Percentiles rank a stretch among this genome's conserved stretches.
phyloP scores from a whole-genome alignment of 2,113 vertebrate genomes.

The Oryzias woworae region DNA sequence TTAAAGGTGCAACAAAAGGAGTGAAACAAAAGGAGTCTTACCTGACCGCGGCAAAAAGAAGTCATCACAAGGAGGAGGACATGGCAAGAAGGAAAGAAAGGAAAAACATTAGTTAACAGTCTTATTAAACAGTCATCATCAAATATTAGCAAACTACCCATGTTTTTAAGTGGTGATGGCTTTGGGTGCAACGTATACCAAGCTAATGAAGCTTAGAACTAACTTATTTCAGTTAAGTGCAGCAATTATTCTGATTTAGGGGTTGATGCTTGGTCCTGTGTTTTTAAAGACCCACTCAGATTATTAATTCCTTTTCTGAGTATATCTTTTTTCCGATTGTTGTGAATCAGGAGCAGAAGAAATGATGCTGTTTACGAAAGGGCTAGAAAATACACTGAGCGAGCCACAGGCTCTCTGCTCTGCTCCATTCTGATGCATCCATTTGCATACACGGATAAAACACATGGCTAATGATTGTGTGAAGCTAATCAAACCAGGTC shows the following conservation, averaged over 20 bases:
- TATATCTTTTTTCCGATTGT: too few relatives aligned
- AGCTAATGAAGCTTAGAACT: conserved; percentile 65
- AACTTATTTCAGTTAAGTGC: conserved; percentile 69
- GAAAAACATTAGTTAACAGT: neutral
- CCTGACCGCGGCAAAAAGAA: conserved; percentile 49
- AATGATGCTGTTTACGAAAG: too few relatives aligned
- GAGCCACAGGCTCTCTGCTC: too few relatives aligned
- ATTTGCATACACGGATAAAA: too few relatives aligned
- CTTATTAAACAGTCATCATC: conserved; percentile 50
- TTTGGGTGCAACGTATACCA: conserved; percentile 36
- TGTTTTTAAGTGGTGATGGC: conserved; percentile 43
- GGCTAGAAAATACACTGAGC: too few relatives aligned
- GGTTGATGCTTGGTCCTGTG: conserved; percentile 3
- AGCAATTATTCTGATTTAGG: conserved; percentile 61
- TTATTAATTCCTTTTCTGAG: too few relatives aligned
- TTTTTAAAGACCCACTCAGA: too few relatives aligned
- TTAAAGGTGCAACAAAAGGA: conserved; percentile 30
- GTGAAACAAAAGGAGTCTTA: conserved; percentile 43
- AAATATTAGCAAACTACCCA: conserved; percentile 51
- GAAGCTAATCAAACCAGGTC: too few relatives aligned
- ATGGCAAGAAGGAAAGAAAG: conserved; percentile 15
- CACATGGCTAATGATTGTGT: too few relatives aligned
- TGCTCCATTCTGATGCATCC: too few relatives aligned
- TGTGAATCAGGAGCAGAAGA: too few relatives aligned
- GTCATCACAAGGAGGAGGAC: conserved; percentile 2